Evolutionary conservation across 1,140 invertebrate genomes (phyloP).

Genomic region (Macrotrachela quadricornifera): DNA sequence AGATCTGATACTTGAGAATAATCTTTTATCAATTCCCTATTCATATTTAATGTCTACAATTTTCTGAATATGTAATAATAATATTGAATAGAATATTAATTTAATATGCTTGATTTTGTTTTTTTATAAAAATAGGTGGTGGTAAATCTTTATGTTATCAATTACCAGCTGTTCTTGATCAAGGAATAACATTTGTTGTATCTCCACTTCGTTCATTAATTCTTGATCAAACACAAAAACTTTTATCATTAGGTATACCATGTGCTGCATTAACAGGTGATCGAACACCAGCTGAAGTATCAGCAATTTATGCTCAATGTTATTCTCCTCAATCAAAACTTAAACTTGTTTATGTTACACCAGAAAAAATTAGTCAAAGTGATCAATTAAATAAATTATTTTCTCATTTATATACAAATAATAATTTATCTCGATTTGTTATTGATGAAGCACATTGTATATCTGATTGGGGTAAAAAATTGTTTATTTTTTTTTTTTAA

Average conservation of each 20-base stretch:
- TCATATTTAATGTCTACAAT: no score
- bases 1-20: no score
- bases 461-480: slow-evolving; percentile 35
- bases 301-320: slow-evolving; percentile 11
- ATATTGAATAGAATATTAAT: no score
- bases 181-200: slow-evolving; percentile 27
- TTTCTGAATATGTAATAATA: no score
- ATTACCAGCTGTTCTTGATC: slow-evolving; percentile 24
- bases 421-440: slow-evolving; percentile 42
- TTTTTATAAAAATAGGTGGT: no score
- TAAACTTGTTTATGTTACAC: slow-evolving; percentile 60
- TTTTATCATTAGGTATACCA: slow-evolving; percentile 29
- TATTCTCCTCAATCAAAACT: neutral
- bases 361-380: slow-evolving; percentile 52
- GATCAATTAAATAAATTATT: slow-evolving; percentile 34
- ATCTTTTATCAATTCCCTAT: no score
- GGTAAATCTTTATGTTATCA: slow-evolving; percentile 33
- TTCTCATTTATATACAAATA: slow-evolving; percentile 36
- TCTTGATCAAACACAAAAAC: slow-evolving; percentile 28
- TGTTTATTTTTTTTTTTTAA: slow-evolving; percentile 14
- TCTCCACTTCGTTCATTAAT: slow-evolving; percentile 31
- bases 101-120: no score
- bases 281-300: slow-evolving; percentile 29
- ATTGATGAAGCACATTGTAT: slow-evolving; percentile 60
- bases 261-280: slow-evolving; percentile 42